Evolutionary conservation across 1,140 invertebrate species (phyloP).

Genomic region (Drosophila fuyamai): DNA sequence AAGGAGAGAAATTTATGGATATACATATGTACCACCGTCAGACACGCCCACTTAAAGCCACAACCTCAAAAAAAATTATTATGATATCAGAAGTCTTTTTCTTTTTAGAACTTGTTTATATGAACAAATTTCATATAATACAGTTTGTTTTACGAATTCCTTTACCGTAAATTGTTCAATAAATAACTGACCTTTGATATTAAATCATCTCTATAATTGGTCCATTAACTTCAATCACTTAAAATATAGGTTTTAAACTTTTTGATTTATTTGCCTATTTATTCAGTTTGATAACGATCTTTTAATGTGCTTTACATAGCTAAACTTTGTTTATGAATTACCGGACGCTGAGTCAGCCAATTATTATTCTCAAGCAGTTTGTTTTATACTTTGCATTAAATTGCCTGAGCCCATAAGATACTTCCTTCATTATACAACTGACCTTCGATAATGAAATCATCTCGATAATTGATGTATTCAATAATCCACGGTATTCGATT

Average conservation of each 20-base stretch:
- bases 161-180: too few relatives aligned
- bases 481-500: constrained; percentile 2
- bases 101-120: not conserved
- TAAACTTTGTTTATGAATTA: not conserved
- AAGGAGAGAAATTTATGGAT: not conserved
- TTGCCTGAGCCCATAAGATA: not conserved
- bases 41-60: constrained; percentile 1
- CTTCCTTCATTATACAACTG: constrained; percentile 6
- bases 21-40: too few relatives aligned
- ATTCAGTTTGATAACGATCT: too few relatives aligned
- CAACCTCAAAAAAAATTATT: not conserved
- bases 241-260: too few relatives aligned
- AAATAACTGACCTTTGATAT: too few relatives aligned
- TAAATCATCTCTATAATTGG: too few relatives aligned
- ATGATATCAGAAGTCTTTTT: not conserved
- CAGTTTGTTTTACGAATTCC: too few relatives aligned
- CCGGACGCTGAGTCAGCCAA: too few relatives aligned
- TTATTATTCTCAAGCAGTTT: not conserved
- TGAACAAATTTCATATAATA: too few relatives aligned
- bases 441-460: constrained; percentile 32
- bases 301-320: not conserved
- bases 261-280: too few relatives aligned
- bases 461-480: constrained; percentile 13
- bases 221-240: too few relatives aligned
- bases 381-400: not conserved